Evolutionary conservation across 2,797 vertebrate genomes (phyloP).

Genomic region (Galagoides demidoff): DNA sequence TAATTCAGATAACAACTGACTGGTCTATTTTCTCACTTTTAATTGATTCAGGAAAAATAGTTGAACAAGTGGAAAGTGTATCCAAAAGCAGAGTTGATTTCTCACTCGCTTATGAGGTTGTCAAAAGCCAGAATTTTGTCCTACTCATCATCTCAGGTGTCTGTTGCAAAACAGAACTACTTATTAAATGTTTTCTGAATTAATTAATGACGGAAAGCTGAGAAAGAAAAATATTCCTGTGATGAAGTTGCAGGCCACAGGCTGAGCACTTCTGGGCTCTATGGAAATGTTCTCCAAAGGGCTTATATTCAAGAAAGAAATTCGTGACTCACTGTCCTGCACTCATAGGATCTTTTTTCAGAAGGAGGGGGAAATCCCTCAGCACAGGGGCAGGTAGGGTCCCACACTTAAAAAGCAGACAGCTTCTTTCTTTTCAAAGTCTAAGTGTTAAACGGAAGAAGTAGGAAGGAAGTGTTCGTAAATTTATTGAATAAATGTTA

Average conservation of each 20-base stretch:
- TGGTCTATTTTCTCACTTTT: background rate
- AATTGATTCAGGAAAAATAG: background rate
- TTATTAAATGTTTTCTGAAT: slow-evolving; percentile 40
- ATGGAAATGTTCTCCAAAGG: background rate
- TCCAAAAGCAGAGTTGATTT: background rate
- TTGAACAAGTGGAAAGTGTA: background rate
- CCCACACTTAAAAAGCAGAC: slow-evolving; percentile 19
- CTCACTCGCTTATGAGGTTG: background rate
- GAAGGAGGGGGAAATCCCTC: background rate
- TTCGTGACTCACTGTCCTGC: background rate
- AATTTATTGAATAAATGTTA: slow-evolving; percentile 60
- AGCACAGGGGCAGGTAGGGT: background rate
- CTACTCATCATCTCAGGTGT: background rate
- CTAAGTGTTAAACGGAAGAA: background rate
- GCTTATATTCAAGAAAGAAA: background rate
- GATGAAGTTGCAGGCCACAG: background rate
- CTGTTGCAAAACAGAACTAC: background rate
- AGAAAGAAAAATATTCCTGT: background rate
- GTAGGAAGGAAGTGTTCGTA: slow-evolving; percentile 1
- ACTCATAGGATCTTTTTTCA: background rate
- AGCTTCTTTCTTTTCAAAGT: slow-evolving; percentile 23
- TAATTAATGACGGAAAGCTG: background rate
- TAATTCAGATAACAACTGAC: background rate
- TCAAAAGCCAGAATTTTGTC: background rate
- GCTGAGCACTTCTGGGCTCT: background rate